Evolutionary conservation across 2,113 vertebrate genomes (phyloP), one percentile per base, ranked within the genome.

Genomic region (Solenodon paradoxus): DNA sequence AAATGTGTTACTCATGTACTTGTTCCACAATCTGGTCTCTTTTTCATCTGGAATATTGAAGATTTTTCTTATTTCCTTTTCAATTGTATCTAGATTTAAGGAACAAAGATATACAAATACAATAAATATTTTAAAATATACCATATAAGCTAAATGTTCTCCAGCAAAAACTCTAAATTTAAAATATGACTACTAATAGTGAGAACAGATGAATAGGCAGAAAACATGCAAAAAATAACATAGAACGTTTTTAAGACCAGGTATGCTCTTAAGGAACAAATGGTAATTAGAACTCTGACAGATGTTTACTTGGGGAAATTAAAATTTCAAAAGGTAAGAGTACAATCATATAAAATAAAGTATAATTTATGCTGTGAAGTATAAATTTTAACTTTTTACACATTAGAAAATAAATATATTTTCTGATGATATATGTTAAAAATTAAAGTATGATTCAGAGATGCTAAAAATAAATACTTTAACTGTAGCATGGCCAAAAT

Each of bases 1-100:
- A 96, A 99, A 99, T 88, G 99, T 99, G 98, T 99, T 99, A 99
- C 99, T 99, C 99, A 99, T 99, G 98, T 99, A 99, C 98, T 99
- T 99, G 98, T 99, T 99, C 99, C 99, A 99, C 98, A 99, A 98
- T 97, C 99, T 98, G 97, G 99, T 99, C 98, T 99, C 99, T 98
- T 99, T 99, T 98, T 99, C 99, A 93, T 99, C 98, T 45, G 99
- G 98, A 98, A 99, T 99, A 98, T 96, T 99, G 98, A 99, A 99
- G 95, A 99, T 99, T 98, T 99, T 99, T 97, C 99, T 98, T 99
- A 99, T 99, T 97, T 99, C 99, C 95, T 99, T 99, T 98, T 99
- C 99, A 93, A 99, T 99, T 96, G 99, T 98, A 96, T 99, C 99
- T 99, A 96, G 96, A 98, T 98, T 95, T 90, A 94, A 97, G 96